Percentiles rank a stretch among this genome's conserved stretches.
These are phyloP conservation scores for Formica aserva DNA, from an alignment of 2,888 invertebrate genomes.

Conservation along the genomic window DNA sequence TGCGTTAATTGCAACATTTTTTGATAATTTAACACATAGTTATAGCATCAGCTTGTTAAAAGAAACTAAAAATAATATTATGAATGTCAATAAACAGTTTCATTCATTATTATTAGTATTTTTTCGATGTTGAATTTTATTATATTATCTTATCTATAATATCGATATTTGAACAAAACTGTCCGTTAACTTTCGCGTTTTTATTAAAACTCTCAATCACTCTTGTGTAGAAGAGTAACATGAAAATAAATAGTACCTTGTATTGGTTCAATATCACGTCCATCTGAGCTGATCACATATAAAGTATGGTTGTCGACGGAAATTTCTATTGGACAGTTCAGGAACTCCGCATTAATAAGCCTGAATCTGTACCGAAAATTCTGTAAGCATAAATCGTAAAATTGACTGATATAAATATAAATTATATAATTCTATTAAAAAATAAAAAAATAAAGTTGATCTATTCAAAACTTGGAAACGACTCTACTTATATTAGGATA, in stretches of 20 bases:
- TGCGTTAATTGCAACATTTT: too few species aligned
- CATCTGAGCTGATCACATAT: constrained; percentile 92
- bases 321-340: constrained; percentile 94
- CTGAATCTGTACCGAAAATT: constrained; percentile 93
- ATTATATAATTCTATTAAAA: background rate
- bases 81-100: background rate
- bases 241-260: constrained; percentile 87
- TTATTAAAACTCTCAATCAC: background rate
- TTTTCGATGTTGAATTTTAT: background rate
- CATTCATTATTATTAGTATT: background rate
- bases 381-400: constrained; percentile 83
- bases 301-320: constrained; percentile 94
- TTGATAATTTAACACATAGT: background rate
- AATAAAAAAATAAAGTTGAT: background rate
- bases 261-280: constrained; percentile 91
- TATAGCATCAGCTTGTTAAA: background rate
- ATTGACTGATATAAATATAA: background rate
- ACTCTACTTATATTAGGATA: background rate
- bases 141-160: background rate
- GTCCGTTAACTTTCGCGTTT: background rate
- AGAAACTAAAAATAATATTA: background rate
- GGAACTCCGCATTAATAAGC: constrained; percentile 93
- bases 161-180: background rate
- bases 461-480: background rate
- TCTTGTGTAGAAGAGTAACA: background rate